Conservation (phyloP, 2,113 vertebrate species). For the Okapia johnstoni region DNA sequence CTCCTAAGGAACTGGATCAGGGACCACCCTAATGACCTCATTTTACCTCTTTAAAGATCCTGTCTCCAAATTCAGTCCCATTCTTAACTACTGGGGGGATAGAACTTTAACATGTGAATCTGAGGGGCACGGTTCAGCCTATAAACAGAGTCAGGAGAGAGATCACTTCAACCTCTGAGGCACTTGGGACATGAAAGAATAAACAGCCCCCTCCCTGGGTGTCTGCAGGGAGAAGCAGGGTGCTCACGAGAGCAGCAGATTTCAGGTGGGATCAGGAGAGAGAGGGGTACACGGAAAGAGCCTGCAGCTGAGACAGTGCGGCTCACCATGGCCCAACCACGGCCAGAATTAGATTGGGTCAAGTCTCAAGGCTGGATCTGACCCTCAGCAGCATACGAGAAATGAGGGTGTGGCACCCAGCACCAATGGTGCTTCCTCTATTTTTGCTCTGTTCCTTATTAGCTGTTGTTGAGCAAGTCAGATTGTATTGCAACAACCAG, state of each 20-base stretch:
- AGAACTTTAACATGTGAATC: not conserved
- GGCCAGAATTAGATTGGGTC: not conserved
- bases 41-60: not conserved
- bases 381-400: not conserved
- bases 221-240: not conserved
- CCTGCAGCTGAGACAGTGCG: not conserved
- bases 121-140: not conserved
- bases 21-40: not conserved
- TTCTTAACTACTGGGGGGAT: not conserved
- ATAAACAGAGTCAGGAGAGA: not conserved
- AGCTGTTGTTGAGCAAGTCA: not conserved
- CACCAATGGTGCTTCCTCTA: rapidly evolving
- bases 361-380: not conserved
- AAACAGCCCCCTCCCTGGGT: not conserved
- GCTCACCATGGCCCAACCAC: not conserved
- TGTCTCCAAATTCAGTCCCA: not conserved
- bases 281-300: not conserved
- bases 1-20: not conserved
- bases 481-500: too few species aligned
- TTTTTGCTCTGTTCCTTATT: not conserved
- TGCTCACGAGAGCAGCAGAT: not conserved
- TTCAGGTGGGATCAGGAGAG: not conserved
- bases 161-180: not conserved
- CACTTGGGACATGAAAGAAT: not conserved
- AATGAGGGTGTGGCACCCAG: not conserved